Conservation (phyloP, 2,888 invertebrate genomes). For the Drosophila seclusa region DNA sequence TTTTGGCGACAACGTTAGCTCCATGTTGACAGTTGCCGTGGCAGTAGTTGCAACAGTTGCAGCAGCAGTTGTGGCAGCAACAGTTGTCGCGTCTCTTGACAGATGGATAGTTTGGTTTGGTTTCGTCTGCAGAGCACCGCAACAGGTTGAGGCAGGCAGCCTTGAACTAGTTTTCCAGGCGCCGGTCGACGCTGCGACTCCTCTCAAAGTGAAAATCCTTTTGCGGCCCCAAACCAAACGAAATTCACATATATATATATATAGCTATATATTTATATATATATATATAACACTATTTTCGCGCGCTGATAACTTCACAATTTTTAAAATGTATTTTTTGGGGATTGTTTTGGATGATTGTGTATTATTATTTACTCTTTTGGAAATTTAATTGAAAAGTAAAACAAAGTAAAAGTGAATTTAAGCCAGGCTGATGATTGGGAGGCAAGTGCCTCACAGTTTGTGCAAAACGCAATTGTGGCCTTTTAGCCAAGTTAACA, state of each 20-base stretch:
- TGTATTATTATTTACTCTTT: slow-evolving; percentile 19
- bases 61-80: not conserved
- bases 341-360: not conserved
- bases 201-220: slow-evolving; percentile 60
- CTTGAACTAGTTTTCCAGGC: slow-evolving; percentile 75
- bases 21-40: slow-evolving; percentile 57
- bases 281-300: not conserved
- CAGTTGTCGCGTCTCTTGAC: slow-evolving; percentile 10
- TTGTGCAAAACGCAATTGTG: slow-evolving; percentile 20
- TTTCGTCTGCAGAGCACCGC: slow-evolving; percentile 26
- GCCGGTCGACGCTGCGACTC: not conserved
- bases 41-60: not conserved
- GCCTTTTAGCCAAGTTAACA: slow-evolving; percentile 33
- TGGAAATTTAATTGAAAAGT: slow-evolving; percentile 16
- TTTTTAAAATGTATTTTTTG: slow-evolving; percentile 8
- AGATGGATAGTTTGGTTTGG: not conserved
- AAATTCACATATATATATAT: not conserved
- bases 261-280: not conserved
- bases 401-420: slow-evolving; percentile 38
- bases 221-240: slow-evolving; percentile 11
- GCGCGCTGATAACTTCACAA: slow-evolving; percentile 27
- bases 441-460: slow-evolving; percentile 35
- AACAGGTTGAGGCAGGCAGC: slow-evolving; percentile 55
- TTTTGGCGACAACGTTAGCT: slow-evolving; percentile 80
- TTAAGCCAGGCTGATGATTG: slow-evolving; percentile 36